Evolutionary conservation across 1,140 invertebrate species (phyloP).

Genomic region (Frieseomelitta varia): DNA sequence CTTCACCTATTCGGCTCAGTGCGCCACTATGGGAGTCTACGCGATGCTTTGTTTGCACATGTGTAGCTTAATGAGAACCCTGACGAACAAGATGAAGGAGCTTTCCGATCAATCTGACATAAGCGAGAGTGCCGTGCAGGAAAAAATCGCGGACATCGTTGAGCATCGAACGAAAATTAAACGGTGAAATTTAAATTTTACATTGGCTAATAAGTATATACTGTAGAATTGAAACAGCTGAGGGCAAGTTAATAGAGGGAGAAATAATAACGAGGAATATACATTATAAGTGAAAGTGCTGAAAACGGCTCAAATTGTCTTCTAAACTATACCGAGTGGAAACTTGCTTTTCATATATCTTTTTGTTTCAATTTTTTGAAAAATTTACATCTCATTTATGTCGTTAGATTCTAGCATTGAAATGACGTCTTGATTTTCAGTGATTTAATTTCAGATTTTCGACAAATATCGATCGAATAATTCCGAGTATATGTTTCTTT

Average conservation of each 20-base stretch:
- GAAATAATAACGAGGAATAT: too few species aligned
- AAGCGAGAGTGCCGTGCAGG: not conserved
- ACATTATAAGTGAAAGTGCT: too few species aligned
- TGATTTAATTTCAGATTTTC: not conserved
- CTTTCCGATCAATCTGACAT: not conserved
- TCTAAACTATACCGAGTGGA: too few species aligned
- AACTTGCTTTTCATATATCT: too few species aligned
- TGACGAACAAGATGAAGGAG: conserved; percentile 51
- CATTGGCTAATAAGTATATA: too few species aligned
- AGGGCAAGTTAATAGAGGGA: too few species aligned
- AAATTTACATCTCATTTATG: too few species aligned
- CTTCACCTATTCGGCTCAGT: conserved; percentile 53
- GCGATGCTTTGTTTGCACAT: conserved; percentile 67
- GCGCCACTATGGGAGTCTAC: conserved; percentile 54
- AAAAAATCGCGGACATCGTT: not conserved
- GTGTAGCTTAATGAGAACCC: conserved; percentile 66
- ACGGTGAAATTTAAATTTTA: not conserved
- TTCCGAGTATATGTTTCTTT: not conserved
- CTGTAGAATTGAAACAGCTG: too few species aligned
- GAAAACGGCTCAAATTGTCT: too few species aligned
- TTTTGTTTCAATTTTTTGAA: too few species aligned
- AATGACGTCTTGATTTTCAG: too few species aligned
- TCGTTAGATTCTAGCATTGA: too few species aligned
- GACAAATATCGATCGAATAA: not conserved
- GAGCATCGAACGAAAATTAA: not conserved